These are phyloP conservation scores for Acronicta alni DNA, from an alignment of 2,888 invertebrate genomes.

Conservation along the genomic window DNA sequence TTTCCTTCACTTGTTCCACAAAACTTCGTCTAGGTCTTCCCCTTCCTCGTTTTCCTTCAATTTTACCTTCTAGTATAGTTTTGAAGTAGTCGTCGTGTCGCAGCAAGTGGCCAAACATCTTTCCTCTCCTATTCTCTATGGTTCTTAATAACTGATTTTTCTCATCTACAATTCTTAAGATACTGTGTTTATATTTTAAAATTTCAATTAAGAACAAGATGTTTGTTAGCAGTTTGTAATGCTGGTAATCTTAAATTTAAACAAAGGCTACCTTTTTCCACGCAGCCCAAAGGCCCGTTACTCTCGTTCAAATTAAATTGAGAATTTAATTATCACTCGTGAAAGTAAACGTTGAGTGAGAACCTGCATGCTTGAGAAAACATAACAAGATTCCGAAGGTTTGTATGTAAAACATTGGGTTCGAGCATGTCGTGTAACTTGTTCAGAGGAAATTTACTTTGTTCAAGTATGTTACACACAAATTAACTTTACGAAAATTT, in stretches of 20 bases:
- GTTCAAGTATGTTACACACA: not conserved
- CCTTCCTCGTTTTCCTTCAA: too few species aligned
- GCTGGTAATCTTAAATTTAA: conserved; percentile 1
- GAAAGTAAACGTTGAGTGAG: conserved; percentile 7
- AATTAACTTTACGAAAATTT: not conserved
- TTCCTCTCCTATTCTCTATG: too few species aligned
- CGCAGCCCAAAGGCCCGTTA: conserved; percentile 13
- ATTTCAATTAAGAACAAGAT: too few species aligned
- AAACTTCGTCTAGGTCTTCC: too few species aligned
- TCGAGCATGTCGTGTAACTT: not conserved
- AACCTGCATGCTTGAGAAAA: conserved; percentile 17
- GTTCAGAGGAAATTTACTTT: not conserved
- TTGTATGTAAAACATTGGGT: conserved; percentile 17
- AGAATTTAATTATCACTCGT: conserved; percentile 33
- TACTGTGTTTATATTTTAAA: too few species aligned
- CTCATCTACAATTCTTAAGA: too few species aligned
- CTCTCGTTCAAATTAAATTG: conserved; percentile 31
- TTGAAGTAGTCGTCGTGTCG: too few species aligned
- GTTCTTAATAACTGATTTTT: too few species aligned
- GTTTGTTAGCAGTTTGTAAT: too few species aligned
- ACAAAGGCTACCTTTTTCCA: conserved; percentile 8
- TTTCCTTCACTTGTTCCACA: too few species aligned
- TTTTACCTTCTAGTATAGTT: too few species aligned
- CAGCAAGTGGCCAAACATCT: too few species aligned
- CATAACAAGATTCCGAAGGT: conserved; percentile 14